Evolutionary conservation across 2,797 vertebrate species (phyloP).

Genomic region (Tapera naevia): DNA sequence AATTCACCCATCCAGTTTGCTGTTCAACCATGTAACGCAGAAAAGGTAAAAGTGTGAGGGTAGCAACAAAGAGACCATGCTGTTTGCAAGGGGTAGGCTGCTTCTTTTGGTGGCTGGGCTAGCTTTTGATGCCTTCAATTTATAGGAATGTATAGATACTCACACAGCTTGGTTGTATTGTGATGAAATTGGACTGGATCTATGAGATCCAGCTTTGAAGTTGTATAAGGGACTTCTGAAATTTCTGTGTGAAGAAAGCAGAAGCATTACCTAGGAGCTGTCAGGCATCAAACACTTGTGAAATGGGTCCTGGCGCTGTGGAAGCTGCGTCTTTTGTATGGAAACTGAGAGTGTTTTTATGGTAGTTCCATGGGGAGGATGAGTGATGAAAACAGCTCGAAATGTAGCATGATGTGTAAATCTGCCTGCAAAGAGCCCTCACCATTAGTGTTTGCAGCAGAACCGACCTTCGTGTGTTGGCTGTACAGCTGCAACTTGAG

Average conservation of each 20-base stretch:
- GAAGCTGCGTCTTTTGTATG: background rate
- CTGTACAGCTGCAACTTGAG: background rate
- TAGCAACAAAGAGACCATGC: accelerated
- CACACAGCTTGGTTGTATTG: background rate
- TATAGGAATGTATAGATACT: background rate
- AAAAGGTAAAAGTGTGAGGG: background rate
- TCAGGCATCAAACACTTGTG: background rate
- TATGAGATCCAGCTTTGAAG: background rate
- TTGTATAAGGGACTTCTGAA: background rate
- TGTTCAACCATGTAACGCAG: background rate
- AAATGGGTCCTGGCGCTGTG: background rate
- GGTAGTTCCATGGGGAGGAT: background rate
- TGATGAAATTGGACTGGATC: background rate
- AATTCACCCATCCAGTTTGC: background rate
- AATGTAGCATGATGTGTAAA: background rate
- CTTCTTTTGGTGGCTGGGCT: background rate
- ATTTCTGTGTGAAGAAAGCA: background rate
- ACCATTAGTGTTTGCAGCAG: accelerated
- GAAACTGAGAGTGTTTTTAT: background rate
- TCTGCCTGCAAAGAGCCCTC: background rate
- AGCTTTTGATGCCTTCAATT: background rate
- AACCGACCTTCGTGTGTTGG: accelerated
- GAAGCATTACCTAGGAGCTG: background rate
- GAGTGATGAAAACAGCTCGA: background rate
- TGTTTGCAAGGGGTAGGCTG: background rate